phyloP scores from a whole-genome alignment of 2,797 vertebrate species.

The Myiothlypis coronata region DNA sequence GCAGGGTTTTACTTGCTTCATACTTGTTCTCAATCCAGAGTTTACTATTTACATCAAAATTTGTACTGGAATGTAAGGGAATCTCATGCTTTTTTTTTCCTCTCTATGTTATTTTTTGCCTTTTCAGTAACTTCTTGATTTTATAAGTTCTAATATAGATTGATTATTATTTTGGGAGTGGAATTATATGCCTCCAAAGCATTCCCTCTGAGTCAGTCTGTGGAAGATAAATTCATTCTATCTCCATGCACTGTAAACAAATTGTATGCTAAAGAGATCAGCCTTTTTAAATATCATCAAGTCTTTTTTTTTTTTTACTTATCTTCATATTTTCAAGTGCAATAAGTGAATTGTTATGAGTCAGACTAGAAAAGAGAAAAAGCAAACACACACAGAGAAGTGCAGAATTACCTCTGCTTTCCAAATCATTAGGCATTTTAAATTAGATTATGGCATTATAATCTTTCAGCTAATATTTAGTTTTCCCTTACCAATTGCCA shows the following conservation, averaged over 20 bases:
- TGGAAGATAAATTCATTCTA: not conserved
- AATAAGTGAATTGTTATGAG: not conserved
- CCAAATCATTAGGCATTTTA: not conserved
- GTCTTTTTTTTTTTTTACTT: not conserved
- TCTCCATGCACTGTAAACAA: not conserved
- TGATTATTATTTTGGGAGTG: not conserved
- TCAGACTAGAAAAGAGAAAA: not conserved
- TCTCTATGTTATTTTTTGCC: not conserved
- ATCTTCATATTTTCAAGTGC: not conserved
- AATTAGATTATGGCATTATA: not conserved
- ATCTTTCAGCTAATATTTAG: not conserved
- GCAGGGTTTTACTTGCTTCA: not conserved
- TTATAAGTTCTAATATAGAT: not conserved
- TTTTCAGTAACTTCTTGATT: not conserved
- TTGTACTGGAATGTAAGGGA: not conserved
- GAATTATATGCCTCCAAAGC: not conserved
- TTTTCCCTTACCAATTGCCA: not conserved
- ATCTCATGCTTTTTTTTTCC: not conserved
- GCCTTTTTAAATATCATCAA: not conserved
- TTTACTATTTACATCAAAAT: not conserved
- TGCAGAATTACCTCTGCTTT: not conserved
- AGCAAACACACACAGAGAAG: not conserved
- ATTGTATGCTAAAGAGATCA: not conserved
- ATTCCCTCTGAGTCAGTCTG: not conserved
- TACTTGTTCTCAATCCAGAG: not conserved